phyloP scores from a whole-genome alignment of 2,113 vertebrate species.

The Globicephala melas region DNA sequence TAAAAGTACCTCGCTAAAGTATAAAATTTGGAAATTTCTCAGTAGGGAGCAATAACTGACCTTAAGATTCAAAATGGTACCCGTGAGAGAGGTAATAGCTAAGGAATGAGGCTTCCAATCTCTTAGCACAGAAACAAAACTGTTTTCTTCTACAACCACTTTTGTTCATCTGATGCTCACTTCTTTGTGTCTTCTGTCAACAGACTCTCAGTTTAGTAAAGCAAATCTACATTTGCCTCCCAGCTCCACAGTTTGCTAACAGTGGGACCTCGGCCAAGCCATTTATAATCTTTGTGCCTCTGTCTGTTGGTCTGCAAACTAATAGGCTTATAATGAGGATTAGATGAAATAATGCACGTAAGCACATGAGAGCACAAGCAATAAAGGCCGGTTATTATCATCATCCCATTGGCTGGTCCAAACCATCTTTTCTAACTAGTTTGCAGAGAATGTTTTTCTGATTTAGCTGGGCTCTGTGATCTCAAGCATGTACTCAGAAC shows the following conservation, averaged over 20 bases:
- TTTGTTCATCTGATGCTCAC: not conserved
- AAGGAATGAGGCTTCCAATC: not conserved
- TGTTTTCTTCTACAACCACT: not conserved
- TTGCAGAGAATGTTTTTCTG: not conserved
- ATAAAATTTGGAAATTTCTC: conserved; percentile 22
- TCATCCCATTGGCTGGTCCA: not conserved
- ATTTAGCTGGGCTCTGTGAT: not conserved
- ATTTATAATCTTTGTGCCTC: not conserved
- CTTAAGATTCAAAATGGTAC: not conserved
- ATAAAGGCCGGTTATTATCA: not conserved
- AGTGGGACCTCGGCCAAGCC: not conserved
- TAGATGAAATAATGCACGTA: not conserved
- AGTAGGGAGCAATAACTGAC: not conserved
- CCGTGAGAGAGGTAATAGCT: not conserved
- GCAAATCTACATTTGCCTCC: not conserved
- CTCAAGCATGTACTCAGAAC: not conserved
- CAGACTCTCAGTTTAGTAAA: not conserved
- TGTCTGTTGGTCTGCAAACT: not conserved
- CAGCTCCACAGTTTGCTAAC: not conserved
- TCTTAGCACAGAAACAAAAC: not conserved
- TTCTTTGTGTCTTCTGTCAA: not conserved
- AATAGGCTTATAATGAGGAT: not conserved
- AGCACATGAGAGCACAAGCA: not conserved
- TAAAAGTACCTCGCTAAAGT: not conserved
- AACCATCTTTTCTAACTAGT: not conserved